Conservation (phyloP, 2,113 vertebrate genomes). For the Channa maculata region DNA sequence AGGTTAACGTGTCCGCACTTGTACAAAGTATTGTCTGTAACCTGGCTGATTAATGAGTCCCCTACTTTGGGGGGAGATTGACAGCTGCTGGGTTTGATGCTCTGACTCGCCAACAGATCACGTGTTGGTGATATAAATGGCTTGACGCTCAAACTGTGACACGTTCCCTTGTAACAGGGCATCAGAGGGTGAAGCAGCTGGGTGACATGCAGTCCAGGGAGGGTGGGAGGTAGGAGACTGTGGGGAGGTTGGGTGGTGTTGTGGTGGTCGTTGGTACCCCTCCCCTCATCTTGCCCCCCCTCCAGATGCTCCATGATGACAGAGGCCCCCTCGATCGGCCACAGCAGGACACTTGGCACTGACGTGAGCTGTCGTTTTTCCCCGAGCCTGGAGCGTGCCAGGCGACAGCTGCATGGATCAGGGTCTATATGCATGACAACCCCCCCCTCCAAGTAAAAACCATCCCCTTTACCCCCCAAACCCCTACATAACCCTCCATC, state of each 20-base stretch:
- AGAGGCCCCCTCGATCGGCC: conserved; percentile 71
- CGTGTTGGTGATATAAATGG: conserved; percentile 13
- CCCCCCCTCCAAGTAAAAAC: conserved; percentile 9
- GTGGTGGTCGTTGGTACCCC: not conserved
- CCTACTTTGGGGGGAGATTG: conserved; percentile 24
- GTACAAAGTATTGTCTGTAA: not conserved
- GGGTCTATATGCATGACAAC: conserved; percentile 72
- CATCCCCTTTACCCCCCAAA: conserved; percentile 57
- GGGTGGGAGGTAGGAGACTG: not conserved
- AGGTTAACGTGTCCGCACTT: not conserved
- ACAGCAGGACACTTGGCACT: conserved; percentile 85
- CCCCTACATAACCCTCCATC: conserved; percentile 57
- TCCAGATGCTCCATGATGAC: conserved; percentile 72
- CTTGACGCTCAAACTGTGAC: conserved; percentile 40
- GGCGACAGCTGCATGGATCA: conserved; percentile 88
- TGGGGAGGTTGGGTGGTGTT: conserved; percentile 2
- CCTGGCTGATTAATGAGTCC: not conserved
- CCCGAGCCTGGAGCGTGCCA: conserved; percentile 88
- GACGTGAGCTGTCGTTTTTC: conserved; percentile 87
- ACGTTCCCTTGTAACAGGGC: conserved; percentile 39
- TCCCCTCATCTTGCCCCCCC: conserved; percentile 13
- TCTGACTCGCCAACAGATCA: conserved; percentile 18
- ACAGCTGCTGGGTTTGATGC: conserved; percentile 46
- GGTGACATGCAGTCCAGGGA: conserved; percentile 38
- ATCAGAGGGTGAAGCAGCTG: conserved; percentile 54